Conservation (phyloP, 2,888 invertebrate genomes). For the Plemyria rubiginata region DNA sequence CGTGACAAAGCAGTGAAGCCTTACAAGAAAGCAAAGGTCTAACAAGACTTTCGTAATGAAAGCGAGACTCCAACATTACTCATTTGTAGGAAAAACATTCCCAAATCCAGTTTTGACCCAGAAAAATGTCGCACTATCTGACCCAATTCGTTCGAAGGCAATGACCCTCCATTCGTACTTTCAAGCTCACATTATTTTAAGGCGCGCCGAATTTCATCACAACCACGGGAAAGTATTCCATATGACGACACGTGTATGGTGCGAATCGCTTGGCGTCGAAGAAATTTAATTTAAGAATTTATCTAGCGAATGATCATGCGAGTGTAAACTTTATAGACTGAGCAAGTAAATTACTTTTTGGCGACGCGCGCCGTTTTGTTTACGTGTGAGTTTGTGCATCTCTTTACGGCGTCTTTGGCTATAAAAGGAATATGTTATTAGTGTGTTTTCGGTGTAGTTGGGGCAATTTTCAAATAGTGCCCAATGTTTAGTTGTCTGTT, state of each 20-base stretch:
- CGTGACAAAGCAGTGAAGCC: slow-evolving; percentile 27
- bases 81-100: slow-evolving; percentile 67
- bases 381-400: slow-evolving; percentile 44
- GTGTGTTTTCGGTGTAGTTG: slow-evolving; percentile 32
- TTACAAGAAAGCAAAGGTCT: slow-evolving; percentile 21
- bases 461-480: not conserved
- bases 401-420: slow-evolving; percentile 47
- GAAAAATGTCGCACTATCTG: slow-evolving; percentile 73
- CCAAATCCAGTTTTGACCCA: slow-evolving; percentile 65
- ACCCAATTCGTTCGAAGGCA: slow-evolving; percentile 70
- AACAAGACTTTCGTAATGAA: slow-evolving; percentile 40
- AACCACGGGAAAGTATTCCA: slow-evolving; percentile 50
- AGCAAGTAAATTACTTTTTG: slow-evolving; percentile 70
- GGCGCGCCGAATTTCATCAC: slow-evolving; percentile 60
- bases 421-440: slow-evolving; percentile 33
- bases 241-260: slow-evolving; percentile 47
- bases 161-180: slow-evolving; percentile 63
- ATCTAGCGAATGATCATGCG: slow-evolving; percentile 79
- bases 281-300: slow-evolving; percentile 81
- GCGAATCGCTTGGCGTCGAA: slow-evolving; percentile 46
- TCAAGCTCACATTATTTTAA: slow-evolving; percentile 73
- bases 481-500: too few species aligned
- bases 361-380: slow-evolving; percentile 48
- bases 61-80: slow-evolving; percentile 56
- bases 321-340: slow-evolving; percentile 79